Evolutionary conservation across 2,113 vertebrate species (phyloP).

Genomic region (Notothenia rossii): DNA sequence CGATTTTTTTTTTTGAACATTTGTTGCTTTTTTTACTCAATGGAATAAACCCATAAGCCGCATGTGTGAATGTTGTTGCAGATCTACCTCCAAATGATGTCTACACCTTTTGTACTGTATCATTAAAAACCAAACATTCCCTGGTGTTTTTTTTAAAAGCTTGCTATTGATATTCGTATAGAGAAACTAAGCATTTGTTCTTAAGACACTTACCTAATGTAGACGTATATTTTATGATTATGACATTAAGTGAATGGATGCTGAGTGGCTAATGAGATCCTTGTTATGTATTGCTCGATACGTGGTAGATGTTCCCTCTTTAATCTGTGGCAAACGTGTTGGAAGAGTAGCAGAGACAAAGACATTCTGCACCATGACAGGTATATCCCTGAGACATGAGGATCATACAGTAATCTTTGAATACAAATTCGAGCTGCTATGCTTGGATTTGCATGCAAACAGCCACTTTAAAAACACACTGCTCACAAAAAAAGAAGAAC

Average conservation of each 20-base stretch:
- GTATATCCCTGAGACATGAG: conserved; percentile 34
- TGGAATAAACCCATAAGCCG: neutral
- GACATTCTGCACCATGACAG: conserved; percentile 43
- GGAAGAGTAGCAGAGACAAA: conserved; percentile 46
- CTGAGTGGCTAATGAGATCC: conserved; percentile 36
- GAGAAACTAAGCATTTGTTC: neutral
- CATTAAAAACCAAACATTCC: neutral
- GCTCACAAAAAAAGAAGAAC: neutral
- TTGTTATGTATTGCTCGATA: conserved; percentile 23
- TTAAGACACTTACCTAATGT: conserved; percentile 6
- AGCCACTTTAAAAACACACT: conserved; percentile 52
- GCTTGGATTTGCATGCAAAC: conserved; percentile 61
- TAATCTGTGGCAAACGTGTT: conserved; percentile 43
- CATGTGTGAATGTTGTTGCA: neutral
- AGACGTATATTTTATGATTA: neutral
- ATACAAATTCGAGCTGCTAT: conserved; percentile 49
- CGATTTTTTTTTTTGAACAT: neutral
- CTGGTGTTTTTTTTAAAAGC: neutral
- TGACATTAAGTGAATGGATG: conserved; percentile 34
- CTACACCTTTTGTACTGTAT: neutral
- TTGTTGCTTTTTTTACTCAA: neutral
- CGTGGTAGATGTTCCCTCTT: conserved; percentile 10
- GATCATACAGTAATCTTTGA: conserved; percentile 40
- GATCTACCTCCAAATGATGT: neutral
- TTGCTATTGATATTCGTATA: neutral